These are phyloP conservation scores for Sarotherodon lohbergeri DNA, from an alignment of 2,113 vertebrate genomes.

Conservation along the genomic window DNA sequence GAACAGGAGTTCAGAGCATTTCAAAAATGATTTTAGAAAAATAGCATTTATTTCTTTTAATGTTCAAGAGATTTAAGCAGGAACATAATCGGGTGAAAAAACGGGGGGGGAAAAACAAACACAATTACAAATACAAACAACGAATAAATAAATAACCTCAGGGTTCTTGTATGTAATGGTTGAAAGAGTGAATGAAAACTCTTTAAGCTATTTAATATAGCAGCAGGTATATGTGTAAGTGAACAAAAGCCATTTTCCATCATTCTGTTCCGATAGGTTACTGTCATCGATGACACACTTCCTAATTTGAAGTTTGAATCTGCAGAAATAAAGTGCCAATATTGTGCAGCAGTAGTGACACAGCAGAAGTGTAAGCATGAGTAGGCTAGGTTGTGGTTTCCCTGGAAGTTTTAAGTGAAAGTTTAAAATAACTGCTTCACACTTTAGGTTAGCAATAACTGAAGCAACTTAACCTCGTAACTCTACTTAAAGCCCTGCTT, in stretches of 20 bases:
- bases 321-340: background rate
- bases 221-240: background rate
- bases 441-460: rapidly evolving
- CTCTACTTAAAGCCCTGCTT: background rate
- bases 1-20: background rate
- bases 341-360: background rate
- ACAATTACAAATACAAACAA: background rate
- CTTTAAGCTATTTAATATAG: background rate
- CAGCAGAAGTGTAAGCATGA: background rate
- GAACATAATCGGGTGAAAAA: background rate
- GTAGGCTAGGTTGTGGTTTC: background rate
- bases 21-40: background rate
- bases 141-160: background rate
- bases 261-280: background rate
- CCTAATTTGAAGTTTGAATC: background rate
- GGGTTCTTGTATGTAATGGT: background rate
- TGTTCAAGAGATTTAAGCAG: background rate
- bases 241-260: background rate
- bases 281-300: background rate
- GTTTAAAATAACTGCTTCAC: background rate
- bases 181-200: background rate
- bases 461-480: background rate
- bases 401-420: rapidly evolving
- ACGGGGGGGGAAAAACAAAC: rapidly evolving
- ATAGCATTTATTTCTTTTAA: rapidly evolving